A percentile compares a stretch with the other conserved stretches of the same genome.
phyloP scores from a whole-genome alignment of 1,140 invertebrate species.

The Lepidurus apus region DNA sequence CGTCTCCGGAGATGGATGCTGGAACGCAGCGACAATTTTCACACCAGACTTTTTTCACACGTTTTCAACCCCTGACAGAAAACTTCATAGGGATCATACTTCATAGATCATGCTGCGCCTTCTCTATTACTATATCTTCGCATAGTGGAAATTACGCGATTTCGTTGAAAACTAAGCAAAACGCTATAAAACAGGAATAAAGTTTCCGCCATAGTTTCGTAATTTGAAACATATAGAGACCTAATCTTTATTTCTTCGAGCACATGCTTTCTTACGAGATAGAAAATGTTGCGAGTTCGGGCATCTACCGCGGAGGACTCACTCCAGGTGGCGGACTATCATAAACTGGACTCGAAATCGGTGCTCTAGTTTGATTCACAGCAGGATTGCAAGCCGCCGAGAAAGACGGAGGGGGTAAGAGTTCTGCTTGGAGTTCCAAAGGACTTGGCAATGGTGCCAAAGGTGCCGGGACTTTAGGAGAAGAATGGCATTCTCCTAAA shows the following conservation, averaged over 20 bases:
- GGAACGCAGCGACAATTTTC: background rate
- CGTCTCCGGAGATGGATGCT: background rate
- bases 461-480: background rate
- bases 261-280: too few species aligned
- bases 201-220: too few species aligned
- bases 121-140: too few species aligned
- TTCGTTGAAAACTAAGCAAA: too few species aligned
- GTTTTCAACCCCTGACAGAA: background rate
- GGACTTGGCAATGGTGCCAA: constrained; percentile 10
- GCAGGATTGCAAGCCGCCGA: background rate
- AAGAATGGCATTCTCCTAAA: constrained; percentile 4
- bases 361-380: background rate
- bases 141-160: too few species aligned
- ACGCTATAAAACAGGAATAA: too few species aligned
- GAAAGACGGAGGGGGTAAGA: background rate
- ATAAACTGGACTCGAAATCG: background rate
- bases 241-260: too few species aligned
- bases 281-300: too few species aligned
- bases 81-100: too few species aligned
- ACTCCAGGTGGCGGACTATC: constrained; percentile 12
- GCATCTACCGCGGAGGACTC: background rate
- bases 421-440: constrained; percentile 11
- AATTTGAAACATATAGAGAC: too few species aligned
- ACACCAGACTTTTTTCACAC: background rate
- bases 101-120: too few species aligned